Conservation (phyloP, 1,140 invertebrate genomes). For the honey bee (Apis mellifera) region DNA sequence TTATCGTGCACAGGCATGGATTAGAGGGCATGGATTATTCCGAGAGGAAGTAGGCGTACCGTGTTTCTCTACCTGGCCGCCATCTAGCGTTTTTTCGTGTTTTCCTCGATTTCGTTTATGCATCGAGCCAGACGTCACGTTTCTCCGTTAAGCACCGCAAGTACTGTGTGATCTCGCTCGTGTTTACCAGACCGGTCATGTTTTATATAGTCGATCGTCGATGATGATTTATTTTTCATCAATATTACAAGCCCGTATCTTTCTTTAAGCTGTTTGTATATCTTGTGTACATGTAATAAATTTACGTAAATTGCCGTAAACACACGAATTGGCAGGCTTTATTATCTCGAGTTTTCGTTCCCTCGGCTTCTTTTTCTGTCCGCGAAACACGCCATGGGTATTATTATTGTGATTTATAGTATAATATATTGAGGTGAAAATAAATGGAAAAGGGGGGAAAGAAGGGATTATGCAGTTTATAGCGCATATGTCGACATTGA, state of each 20-base stretch:
- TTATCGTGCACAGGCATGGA: neutral
- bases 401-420: conserved; percentile 27
- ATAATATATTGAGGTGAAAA: neutral
- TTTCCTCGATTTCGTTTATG: conserved; percentile 34
- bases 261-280: neutral
- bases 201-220: neutral
- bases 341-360: neutral
- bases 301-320: conserved; percentile 14
- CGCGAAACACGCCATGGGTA: neutral
- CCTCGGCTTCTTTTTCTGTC: neutral
- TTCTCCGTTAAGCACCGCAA: no score
- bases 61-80: neutral
- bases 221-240: conserved; percentile 10
- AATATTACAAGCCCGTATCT: neutral
- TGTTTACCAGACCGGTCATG: neutral
- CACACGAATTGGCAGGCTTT: neutral
- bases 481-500: conserved; percentile 6
- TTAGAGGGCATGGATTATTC: conserved; percentile 34
- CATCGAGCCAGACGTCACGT: neutral
- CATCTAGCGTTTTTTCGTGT: conserved; percentile 2
- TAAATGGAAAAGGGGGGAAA: neutral
- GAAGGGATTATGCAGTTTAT: neutral
- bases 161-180: neutral
- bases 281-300: conserved; percentile 10
- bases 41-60: conserved; percentile 54